Evolutionary conservation across 2,797 vertebrate species (phyloP).

Genomic region (Rhodeus uyekii): DNA sequence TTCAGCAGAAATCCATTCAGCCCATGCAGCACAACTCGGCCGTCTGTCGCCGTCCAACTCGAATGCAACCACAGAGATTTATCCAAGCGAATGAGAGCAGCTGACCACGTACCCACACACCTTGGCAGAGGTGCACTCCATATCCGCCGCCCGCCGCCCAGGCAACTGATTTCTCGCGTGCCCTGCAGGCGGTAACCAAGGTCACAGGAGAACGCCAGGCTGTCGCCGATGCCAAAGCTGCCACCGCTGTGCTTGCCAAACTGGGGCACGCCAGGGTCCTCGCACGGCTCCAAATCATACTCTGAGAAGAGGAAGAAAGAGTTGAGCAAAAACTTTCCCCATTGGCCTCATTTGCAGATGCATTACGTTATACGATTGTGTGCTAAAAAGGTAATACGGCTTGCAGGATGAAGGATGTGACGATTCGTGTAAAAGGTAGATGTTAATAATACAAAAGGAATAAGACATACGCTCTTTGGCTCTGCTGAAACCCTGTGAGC

Average conservation of each 20-base stretch:
- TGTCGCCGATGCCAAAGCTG: conserved; percentile 90
- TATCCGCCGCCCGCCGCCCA: conserved; percentile 95
- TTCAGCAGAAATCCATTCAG: no score
- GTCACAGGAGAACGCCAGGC: conserved; percentile 86
- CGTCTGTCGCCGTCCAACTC: no score
- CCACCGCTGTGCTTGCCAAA: conserved; percentile 87
- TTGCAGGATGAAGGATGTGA: neutral
- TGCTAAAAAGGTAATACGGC: neutral
- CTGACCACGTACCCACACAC: conserved; percentile 99
- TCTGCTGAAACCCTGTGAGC: neutral
- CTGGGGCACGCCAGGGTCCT: conserved; percentile 87
- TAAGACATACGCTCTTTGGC: neutral
- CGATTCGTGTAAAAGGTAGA: neutral
- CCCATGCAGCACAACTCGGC: no score
- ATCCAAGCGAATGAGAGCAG: conserved; percentile 89
- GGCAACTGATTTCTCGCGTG: conserved; percentile 85
- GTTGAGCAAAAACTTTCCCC: neutral
- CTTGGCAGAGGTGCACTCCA: conserved; percentile 99
- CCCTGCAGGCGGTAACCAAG: conserved; percentile 94
- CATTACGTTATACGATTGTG: neutral
- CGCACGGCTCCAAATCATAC: conserved; percentile 94
- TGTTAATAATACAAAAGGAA: neutral
- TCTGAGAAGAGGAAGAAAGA: conserved; percentile 72
- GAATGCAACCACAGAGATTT: no score
- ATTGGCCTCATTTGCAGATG: neutral